Evolutionary conservation across 1,140 invertebrate genomes (phyloP).

Genomic region (Macrocentrus cingulum): DNA sequence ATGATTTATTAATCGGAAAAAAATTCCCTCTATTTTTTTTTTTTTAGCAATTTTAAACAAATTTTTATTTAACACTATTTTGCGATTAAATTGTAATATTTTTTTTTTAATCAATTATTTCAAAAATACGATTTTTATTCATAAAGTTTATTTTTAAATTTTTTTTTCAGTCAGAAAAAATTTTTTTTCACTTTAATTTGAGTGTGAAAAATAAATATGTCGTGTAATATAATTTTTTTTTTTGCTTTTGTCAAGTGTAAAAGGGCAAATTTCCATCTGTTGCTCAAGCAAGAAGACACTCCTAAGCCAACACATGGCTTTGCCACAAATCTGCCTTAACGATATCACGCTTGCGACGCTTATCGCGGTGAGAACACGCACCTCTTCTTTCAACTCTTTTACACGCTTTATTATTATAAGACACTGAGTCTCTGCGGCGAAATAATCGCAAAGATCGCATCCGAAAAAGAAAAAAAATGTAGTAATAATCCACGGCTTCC

Average conservation of each 20-base stretch:
- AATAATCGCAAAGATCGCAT: slow-evolving; percentile 43
- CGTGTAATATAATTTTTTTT: too few species aligned
- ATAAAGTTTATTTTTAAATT: too few species aligned
- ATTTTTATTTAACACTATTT: too few species aligned
- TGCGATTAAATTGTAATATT: too few species aligned
- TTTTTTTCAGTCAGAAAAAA: too few species aligned
- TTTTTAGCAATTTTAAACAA: too few species aligned
- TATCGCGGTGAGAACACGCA: slow-evolving; percentile 53
- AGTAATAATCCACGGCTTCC: too few species aligned
- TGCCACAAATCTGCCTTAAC: slow-evolving; percentile 50
- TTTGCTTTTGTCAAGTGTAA: background rate
- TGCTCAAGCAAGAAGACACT: background rate
- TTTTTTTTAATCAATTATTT: too few species aligned
- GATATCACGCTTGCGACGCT: slow-evolving; percentile 49
- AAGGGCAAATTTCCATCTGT: background rate
- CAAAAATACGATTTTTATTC: too few species aligned
- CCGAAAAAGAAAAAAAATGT: slow-evolving; percentile 8
- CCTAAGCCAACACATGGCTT: slow-evolving; percentile 28
- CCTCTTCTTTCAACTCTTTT: slow-evolving; percentile 33
- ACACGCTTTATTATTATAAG: background rate
- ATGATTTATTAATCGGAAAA: background rate
- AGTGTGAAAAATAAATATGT: too few species aligned
- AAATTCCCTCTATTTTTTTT: too few species aligned
- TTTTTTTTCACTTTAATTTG: too few species aligned
- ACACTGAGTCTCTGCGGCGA: slow-evolving; percentile 20